phyloP scores from a whole-genome alignment of 2,888 invertebrate species.

The Sclerodermus sp. region DNA sequence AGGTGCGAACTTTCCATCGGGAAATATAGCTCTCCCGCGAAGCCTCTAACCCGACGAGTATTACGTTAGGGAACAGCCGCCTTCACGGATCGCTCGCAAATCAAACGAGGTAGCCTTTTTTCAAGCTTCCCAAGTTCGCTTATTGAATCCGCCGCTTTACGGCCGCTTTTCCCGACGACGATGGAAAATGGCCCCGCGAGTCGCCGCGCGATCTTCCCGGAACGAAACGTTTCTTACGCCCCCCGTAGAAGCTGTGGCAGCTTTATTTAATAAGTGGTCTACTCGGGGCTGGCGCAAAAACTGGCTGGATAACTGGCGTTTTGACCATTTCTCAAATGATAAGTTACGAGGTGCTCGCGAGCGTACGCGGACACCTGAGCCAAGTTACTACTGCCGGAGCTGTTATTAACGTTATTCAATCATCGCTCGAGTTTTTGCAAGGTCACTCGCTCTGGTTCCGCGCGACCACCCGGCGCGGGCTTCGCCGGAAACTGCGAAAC shows the following conservation, averaged over 20 bases:
- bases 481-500: neutral
- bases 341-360: constrained; percentile 22
- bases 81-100: constrained; percentile 7
- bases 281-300: too few relatives aligned
- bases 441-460: neutral
- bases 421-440: constrained; percentile 28
- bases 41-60: constrained; percentile 16
- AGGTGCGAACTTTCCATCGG: too few relatives aligned
- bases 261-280: too few relatives aligned
- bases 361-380: constrained; percentile 11
- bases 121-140: too few relatives aligned
- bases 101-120: constrained; percentile 8
- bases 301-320: too few relatives aligned
- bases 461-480: constrained; percentile 17
- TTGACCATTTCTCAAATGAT: neutral
- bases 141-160: too few relatives aligned
- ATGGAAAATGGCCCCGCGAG: too few relatives aligned
- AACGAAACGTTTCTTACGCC: too few relatives aligned
- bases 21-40: too few relatives aligned
- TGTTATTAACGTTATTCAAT: constrained; percentile 47
- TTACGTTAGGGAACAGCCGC: constrained; percentile 10
- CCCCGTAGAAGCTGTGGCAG: too few relatives aligned
- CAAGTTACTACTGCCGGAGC: constrained; percentile 33
- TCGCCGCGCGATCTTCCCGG: too few relatives aligned
- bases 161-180: too few relatives aligned